Evolutionary conservation across 92 coral and sea anemone species (phyloP).

Genomic region (Porites lobata): DNA sequence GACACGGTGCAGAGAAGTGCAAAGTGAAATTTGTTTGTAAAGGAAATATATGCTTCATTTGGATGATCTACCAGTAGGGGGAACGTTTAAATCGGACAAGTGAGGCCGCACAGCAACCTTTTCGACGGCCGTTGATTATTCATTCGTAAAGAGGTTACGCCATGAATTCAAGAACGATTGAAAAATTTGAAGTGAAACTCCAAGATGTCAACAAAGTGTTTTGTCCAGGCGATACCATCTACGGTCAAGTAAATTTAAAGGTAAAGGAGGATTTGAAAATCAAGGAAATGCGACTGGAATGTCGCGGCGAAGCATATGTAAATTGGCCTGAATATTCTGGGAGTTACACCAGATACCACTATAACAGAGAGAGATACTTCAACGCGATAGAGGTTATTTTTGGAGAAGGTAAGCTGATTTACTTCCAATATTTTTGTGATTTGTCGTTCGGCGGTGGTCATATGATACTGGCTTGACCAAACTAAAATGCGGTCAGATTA

Average conservation of each 20-base stretch:
- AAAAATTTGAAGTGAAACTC: constrained; percentile 57
- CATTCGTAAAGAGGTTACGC: not conserved
- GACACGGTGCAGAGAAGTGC: not conserved
- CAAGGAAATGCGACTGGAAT: constrained; percentile 68
- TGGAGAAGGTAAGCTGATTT: constrained; percentile 50
- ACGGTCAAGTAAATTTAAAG: constrained; percentile 66
- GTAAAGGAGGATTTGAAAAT: constrained; percentile 50
- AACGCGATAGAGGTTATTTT: constrained; percentile 55
- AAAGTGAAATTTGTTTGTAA: not conserved
- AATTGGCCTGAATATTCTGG: constrained; percentile 82
- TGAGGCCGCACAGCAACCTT: not conserved
- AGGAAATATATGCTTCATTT: not conserved
- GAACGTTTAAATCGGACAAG: not conserved
- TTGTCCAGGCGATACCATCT: constrained; percentile 74
- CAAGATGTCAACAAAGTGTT: constrained; percentile 64
- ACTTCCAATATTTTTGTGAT: too few relatives aligned
- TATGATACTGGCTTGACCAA: too few relatives aligned
- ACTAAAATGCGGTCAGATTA: too few relatives aligned
- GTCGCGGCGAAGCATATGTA: constrained; percentile 82
- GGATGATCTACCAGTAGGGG: not conserved
- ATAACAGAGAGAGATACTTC: constrained; percentile 65
- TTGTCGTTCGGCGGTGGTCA: too few relatives aligned
- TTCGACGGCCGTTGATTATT: not conserved
- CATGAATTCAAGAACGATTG: constrained; percentile 23
- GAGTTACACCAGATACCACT: constrained; percentile 73